Base-by-base conservation (phyloP, 2,797 vertebrate species). In the Micropoecilia bifurca region DNA sequence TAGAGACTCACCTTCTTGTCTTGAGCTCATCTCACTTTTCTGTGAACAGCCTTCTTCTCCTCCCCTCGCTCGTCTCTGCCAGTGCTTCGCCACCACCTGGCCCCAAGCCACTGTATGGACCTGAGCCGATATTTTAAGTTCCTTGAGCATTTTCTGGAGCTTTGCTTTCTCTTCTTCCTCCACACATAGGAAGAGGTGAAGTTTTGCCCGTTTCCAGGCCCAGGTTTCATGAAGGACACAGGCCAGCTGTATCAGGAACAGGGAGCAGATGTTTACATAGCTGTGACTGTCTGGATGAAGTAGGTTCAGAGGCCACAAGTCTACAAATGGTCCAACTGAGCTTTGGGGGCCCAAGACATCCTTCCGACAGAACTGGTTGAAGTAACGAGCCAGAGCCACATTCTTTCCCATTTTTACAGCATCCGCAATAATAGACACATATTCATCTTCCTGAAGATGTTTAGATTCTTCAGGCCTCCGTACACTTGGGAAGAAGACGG, bases 371-470 rank as follows among this genome's bases (percentile, higher is more conserved):
- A 97, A 96, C 75, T 92, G 92, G 74, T 94, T 90, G 59, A 97
- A 97, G 82, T 96, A 94, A 57, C 97, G 96, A 4, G 96, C 97
- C 81, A 97, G 89, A 12, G 94, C 91, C 25, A 98, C 96, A 0
- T 98, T 98, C 85, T 97, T 97, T 25, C 95, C 94, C 97, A 98
- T 97, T 94, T 97, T 98, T 43, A 97, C 86, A 3, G 97, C 93
- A 0, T 97, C 97, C 0, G 96, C 94, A 78, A 98, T 95, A 0
- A 98, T 88, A 0, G 96, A 96, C 55, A 97, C 96, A 0, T 97
- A 97, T 84, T 97, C 97, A 43, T 93, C 94, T n/a, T 93, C 86
- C 0, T 93, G 91, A 2, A 97, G 92, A 75, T 90, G 85, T 93
- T 96, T 95, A 16, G 91, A 73, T 78, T 89, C 81, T 41, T 28